phyloP scores from a whole-genome alignment of 2,797 vertebrate species.

The Chiroxiphia lanceolata region DNA sequence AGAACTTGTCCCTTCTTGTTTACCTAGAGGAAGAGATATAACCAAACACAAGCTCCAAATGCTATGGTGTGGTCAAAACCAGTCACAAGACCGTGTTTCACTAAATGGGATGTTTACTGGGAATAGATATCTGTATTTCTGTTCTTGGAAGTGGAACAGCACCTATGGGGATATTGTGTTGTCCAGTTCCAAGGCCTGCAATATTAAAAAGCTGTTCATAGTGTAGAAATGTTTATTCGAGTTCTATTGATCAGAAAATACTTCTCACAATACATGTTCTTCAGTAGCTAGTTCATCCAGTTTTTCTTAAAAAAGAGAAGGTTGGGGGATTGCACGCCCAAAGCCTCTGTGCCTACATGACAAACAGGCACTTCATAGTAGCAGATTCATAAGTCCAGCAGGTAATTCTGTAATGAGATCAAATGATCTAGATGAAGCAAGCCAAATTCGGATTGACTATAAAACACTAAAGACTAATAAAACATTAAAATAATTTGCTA shows the following conservation, averaged over 20 bases:
- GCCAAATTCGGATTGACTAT: background rate
- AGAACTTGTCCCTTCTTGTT: background rate
- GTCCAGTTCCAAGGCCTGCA: background rate
- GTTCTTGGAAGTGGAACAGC: background rate
- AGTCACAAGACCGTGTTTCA: background rate
- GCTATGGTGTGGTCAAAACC: background rate
- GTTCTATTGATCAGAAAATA: background rate
- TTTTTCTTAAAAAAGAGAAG: background rate
- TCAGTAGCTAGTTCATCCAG: background rate
- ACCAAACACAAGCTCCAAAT: background rate
- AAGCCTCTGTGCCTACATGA: background rate
- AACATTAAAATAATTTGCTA: conserved; percentile 34
- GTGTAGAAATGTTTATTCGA: background rate
- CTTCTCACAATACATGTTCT: background rate
- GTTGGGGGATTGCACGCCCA: background rate
- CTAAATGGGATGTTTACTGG: background rate
- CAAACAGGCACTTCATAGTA: background rate
- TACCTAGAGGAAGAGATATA: background rate
- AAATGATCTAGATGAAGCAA: background rate
- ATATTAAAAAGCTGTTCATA: background rate
- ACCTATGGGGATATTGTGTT: background rate
- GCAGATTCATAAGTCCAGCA: background rate
- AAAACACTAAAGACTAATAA: conserved; percentile 20
- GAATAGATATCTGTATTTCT: background rate
- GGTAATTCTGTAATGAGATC: background rate